Evolutionary conservation across 2,888 invertebrate genomes (phyloP).

Genomic region (Acleris laterana): DNA sequence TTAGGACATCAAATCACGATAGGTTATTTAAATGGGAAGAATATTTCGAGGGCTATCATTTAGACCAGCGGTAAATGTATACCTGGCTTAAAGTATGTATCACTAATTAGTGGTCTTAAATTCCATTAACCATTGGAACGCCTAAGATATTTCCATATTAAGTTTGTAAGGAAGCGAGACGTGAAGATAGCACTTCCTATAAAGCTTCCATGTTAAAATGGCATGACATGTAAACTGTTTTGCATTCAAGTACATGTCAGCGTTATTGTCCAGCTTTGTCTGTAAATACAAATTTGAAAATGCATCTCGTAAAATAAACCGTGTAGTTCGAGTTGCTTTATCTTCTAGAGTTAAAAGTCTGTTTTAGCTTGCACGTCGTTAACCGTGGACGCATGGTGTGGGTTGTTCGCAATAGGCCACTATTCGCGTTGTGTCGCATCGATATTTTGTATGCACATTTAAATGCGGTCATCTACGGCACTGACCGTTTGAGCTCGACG

Average conservation of each 20-base stretch:
- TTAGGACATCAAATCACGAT: too few relatives aligned
- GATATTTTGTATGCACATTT: slow-evolving; percentile 82
- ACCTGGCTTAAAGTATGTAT: too few relatives aligned
- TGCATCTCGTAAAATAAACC: slow-evolving; percentile 13
- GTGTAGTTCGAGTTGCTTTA: slow-evolving; percentile 43
- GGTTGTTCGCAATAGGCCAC: slow-evolving; percentile 58
- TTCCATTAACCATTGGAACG: background rate
- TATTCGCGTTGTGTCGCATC: slow-evolving; percentile 74
- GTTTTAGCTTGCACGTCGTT: slow-evolving; percentile 42
- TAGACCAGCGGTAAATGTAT: too few relatives aligned
- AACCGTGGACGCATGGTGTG: slow-evolving; percentile 41
- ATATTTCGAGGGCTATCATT: too few relatives aligned
- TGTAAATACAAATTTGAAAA: slow-evolving; percentile 26
- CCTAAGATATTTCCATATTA: slow-evolving; percentile 34
- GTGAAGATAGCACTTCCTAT: slow-evolving; percentile 68
- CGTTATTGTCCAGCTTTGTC: slow-evolving; percentile 76
- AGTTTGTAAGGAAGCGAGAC: slow-evolving; percentile 42
- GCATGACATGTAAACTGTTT: slow-evolving; percentile 75
- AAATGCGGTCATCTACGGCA: slow-evolving; percentile 77
- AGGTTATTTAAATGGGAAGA: too few relatives aligned
- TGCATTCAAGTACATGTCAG: slow-evolving; percentile 78
- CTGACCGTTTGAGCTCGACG: slow-evolving; percentile 58
- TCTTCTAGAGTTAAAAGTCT: slow-evolving; percentile 36
- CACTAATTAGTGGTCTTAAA: slow-evolving; percentile 23
- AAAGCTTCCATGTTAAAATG: slow-evolving; percentile 68